Evolutionary conservation across 1,140 invertebrate genomes (phyloP).

Genomic region (Drosophila obscura): DNA sequence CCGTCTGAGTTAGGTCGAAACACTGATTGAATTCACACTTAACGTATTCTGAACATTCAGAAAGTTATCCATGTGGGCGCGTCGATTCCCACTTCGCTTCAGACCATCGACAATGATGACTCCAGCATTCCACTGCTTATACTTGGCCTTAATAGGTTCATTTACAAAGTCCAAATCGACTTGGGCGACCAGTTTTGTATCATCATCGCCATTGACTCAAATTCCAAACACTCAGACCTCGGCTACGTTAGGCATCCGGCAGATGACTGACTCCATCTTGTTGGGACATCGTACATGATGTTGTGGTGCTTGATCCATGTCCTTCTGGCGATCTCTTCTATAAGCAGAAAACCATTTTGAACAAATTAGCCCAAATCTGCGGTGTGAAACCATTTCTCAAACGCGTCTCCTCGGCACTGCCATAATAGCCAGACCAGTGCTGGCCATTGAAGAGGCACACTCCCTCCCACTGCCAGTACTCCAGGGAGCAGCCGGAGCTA

Average conservation of each 20-base stretch:
- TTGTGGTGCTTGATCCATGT: conserved; percentile 84
- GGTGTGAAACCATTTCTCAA: conserved; percentile 86
- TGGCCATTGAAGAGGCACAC: conserved; percentile 52
- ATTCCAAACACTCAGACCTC: conserved; percentile 74
- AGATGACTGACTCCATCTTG: conserved; percentile 62
- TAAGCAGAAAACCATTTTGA: conserved; percentile 84
- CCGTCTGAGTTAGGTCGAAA: too few species aligned
- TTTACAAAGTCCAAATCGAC: conserved; percentile 63
- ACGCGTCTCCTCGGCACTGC: conserved; percentile 47
- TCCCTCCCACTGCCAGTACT: too few species aligned
- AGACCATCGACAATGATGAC: conserved; percentile 84
- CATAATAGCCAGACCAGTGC: conserved; percentile 71
- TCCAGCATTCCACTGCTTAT: conserved; percentile 82
- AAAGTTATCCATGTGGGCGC: conserved; percentile 57
- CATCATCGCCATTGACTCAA: conserved; percentile 57
- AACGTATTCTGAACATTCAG: conserved; percentile 24
- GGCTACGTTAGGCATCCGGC: conserved; percentile 53
- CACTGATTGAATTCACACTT: too few species aligned
- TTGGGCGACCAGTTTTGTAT: conserved; percentile 46
- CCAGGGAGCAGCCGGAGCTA: conserved; percentile 43
- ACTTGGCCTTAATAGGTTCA: conserved; percentile 32
- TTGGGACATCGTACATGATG: conserved; percentile 71
- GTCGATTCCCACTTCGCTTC: conserved; percentile 47
- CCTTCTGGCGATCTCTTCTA: conserved; percentile 88
- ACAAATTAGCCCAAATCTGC: conserved; percentile 88